These are phyloP conservation scores for Eurypyga helias DNA, from an alignment of 2,113 vertebrate species.

Conservation along the genomic window DNA sequence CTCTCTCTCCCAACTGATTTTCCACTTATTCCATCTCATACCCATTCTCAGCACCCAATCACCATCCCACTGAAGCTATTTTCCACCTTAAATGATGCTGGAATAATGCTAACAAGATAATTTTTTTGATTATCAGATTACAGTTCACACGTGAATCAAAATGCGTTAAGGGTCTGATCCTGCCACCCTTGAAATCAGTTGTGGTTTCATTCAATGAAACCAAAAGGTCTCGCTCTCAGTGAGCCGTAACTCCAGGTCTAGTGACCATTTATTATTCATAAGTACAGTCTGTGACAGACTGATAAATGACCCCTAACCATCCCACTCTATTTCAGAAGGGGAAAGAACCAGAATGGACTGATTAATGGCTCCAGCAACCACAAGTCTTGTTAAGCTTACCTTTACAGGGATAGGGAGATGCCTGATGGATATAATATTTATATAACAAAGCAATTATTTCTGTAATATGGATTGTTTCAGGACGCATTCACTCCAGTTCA, in stretches of 20 bases:
- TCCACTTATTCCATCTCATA: background rate
- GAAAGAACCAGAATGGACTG: background rate
- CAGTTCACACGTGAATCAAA: background rate
- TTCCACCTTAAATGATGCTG: background rate
- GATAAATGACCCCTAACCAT: conserved; percentile 9
- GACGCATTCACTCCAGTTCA: background rate
- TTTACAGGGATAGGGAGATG: background rate
- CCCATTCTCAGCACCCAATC: background rate
- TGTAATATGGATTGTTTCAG: background rate
- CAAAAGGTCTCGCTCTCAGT: background rate
- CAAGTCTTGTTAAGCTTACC: background rate
- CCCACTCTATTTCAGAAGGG: background rate
- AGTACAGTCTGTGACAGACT: background rate
- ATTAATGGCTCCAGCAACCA: background rate
- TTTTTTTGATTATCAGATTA: background rate
- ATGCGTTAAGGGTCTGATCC: background rate
- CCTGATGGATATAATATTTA: background rate
- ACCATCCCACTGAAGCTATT: background rate
- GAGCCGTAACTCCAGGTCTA: background rate
- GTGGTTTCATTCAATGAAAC: background rate
- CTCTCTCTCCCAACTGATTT: background rate
- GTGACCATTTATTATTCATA: conserved; percentile 23
- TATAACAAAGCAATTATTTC: background rate
- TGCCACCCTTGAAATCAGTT: background rate
- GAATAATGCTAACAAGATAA: background rate